phyloP scores from a whole-genome alignment of 2,888 invertebrate species.

The Conomelus anceps region DNA sequence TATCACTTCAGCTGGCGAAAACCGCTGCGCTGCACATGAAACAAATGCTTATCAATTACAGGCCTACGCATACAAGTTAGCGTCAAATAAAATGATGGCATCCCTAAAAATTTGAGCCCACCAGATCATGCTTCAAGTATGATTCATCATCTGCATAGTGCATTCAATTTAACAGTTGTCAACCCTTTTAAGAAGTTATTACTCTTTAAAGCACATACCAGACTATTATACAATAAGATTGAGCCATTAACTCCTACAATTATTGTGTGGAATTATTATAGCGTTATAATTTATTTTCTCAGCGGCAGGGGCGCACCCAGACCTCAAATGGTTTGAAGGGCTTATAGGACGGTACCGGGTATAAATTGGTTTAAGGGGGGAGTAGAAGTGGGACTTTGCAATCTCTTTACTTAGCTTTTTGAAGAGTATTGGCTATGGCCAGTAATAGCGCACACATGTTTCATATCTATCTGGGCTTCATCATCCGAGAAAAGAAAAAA shows the following conservation, averaged over 20 bases:
- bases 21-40: not conserved
- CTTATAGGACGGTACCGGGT: too few relatives aligned
- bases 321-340: too few relatives aligned
- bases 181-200: not conserved
- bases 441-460: too few relatives aligned
- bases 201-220: too few relatives aligned
- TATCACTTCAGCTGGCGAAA: not conserved
- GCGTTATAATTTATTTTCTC: too few relatives aligned
- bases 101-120: not conserved
- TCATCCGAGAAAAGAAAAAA: too few relatives aligned
- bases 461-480: too few relatives aligned
- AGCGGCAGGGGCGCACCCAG: too few relatives aligned
- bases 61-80: not conserved
- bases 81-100: not conserved
- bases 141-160: not conserved
- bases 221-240: not conserved
- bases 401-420: too few relatives aligned
- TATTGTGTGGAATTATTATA: not conserved
- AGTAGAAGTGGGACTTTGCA: too few relatives aligned
- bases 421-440: too few relatives aligned
- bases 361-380: too few relatives aligned
- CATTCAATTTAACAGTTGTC: not conserved
- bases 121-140: not conserved
- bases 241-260: not conserved
- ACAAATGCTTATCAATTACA: not conserved